Conservation (phyloP, 2,797 vertebrate species). For the Macrochelys suwanniensis region DNA sequence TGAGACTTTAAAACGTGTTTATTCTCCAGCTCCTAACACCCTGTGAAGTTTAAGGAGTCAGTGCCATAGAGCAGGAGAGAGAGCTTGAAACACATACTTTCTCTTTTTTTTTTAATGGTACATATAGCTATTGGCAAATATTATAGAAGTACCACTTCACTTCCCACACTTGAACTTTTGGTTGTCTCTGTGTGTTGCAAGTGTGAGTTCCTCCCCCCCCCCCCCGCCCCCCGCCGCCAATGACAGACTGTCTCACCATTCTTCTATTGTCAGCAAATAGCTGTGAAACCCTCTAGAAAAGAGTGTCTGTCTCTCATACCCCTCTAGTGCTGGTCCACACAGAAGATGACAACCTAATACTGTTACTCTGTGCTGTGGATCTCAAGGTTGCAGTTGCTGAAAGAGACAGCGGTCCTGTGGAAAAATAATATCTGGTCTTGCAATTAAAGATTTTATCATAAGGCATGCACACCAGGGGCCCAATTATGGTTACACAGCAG, state of each 20-base stretch:
- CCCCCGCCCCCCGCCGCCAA: neutral
- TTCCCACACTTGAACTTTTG: neutral
- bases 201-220: neutral
- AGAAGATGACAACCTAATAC: neutral
- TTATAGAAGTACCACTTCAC: neutral
- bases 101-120: neutral
- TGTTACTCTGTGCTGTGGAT: neutral
- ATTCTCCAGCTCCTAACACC: neutral
- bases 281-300: neutral
- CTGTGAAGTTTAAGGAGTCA: neutral
- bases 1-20: neutral
- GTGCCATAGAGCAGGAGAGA: neutral
- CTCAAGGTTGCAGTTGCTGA: neutral
- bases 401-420: neutral
- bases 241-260: neutral
- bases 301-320: neutral
- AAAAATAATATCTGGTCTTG: fast-evolving
- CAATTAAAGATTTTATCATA: neutral
- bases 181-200: neutral
- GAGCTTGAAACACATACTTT: too few relatives aligned
- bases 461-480: neutral
- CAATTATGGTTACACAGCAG: neutral
- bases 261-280: neutral
- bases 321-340: neutral
- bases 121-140: fast-evolving